Percentiles rank a stretch among this genome's conserved stretches.
These are phyloP conservation scores for Gadopsis marmoratus DNA, from an alignment of 2,797 vertebrate genomes.

Conservation along the genomic window DNA sequence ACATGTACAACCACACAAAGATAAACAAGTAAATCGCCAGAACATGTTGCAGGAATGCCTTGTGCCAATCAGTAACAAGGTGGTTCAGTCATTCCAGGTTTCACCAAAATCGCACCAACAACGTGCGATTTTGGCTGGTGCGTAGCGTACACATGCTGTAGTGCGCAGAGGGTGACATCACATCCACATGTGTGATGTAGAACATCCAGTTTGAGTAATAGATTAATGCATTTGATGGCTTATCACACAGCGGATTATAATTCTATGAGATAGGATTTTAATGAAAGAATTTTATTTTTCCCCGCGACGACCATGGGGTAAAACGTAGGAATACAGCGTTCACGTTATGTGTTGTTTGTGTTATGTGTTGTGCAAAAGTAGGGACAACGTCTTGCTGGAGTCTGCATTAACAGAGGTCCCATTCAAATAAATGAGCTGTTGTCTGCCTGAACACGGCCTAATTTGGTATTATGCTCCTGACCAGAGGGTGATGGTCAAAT, in stretches of 20 bases:
- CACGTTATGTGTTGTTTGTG: no score
- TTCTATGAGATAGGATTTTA: not conserved
- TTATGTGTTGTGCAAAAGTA: no score
- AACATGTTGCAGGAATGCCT: not conserved
- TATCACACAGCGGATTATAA: not conserved
- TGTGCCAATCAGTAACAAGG: not conserved
- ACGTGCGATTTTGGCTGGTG: no score
- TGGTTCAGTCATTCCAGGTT: not conserved
- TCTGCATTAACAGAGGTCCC: not conserved
- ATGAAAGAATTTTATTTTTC: not conserved
- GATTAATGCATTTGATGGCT: not conserved
- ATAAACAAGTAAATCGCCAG: constrained; percentile 6
- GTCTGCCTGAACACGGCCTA: not conserved
- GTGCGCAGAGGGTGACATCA: not conserved
- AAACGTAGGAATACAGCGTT: not conserved
- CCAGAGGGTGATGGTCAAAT: not conserved
- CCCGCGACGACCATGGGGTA: not conserved
- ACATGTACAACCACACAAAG: constrained; percentile 4
- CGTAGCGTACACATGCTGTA: not conserved
- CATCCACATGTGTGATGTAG: not conserved
- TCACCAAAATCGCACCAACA: not conserved
- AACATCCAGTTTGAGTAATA: not conserved
- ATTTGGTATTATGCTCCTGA: not conserved
- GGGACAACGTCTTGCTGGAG: not conserved
- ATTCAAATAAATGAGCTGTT: not conserved